These are phyloP conservation scores for Drosophila funebris DNA, from an alignment of 1,140 invertebrate genomes.

Conservation along the genomic window DNA sequence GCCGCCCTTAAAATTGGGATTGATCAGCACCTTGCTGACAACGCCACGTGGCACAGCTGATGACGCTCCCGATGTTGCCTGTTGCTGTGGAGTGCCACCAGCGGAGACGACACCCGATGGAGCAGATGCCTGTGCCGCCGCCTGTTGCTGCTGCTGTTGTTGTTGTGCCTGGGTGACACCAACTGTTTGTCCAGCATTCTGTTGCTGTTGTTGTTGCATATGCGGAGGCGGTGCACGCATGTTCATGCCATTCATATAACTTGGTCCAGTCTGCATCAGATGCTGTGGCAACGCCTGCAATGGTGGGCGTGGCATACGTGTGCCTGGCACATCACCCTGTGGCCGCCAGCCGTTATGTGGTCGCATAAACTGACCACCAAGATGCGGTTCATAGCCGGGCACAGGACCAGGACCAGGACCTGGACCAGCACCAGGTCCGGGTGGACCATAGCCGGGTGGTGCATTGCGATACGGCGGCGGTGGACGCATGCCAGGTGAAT, in stretches of 20 bases:
- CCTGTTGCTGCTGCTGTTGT: slow-evolving; percentile 32
- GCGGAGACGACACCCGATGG: slow-evolving; percentile 13
- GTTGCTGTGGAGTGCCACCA: slow-evolving; percentile 1
- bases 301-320: slow-evolving; percentile 72
- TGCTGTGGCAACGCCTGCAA: slow-evolving; percentile 67
- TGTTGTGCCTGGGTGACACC: slow-evolving; percentile 25
- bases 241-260: slow-evolving; percentile 72
- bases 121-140: slow-evolving; percentile 17
- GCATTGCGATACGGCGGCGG: slow-evolving; percentile 51
- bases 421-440: neutral
- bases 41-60: slow-evolving; percentile 49
- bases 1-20: slow-evolving; percentile 83
- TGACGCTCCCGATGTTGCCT: slow-evolving; percentile 13
- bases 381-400: slow-evolving; percentile 45
- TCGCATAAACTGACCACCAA: slow-evolving; percentile 54
- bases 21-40: slow-evolving; percentile 82
- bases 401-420: slow-evolving; percentile 36
- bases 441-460: slow-evolving; percentile 52
- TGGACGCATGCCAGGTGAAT: slow-evolving; percentile 52
- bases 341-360: slow-evolving; percentile 71
- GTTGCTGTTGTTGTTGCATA: slow-evolving; percentile 38
- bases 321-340: slow-evolving; percentile 47
- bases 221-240: slow-evolving; percentile 58
- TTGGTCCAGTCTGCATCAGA: slow-evolving; percentile 59
- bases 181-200: slow-evolving; percentile 7